A percentile compares a stretch with the other conserved stretches of the same genome.
phyloP scores from a whole-genome alignment of 2,113 vertebrate genomes.

The Indicator maculatus region DNA sequence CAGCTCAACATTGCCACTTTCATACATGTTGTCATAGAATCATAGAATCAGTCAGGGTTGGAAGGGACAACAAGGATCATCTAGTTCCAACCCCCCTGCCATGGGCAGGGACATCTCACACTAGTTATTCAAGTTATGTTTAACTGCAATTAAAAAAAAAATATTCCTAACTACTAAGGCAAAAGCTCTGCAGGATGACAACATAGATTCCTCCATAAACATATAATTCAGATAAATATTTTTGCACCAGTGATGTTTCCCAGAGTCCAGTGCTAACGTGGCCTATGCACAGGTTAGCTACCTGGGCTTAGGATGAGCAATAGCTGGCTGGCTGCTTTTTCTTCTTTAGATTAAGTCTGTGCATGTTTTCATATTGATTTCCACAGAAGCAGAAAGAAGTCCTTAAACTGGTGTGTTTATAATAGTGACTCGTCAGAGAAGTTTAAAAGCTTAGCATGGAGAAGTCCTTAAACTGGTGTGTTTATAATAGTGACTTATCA shows the following conservation, averaged over 20 bases:
- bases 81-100: too few species aligned
- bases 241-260: not conserved
- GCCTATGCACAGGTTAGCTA: not conserved
- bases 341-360: not conserved
- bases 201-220: not conserved
- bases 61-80: too few species aligned
- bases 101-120: too few species aligned
- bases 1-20: not conserved
- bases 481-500: not conserved
- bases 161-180: not conserved
- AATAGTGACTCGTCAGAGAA: not conserved
- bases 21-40: too few species aligned
- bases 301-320: not conserved
- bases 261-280: not conserved
- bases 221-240: not conserved
- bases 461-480: not conserved
- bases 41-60: too few species aligned
- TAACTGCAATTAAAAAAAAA: not conserved
- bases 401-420: constrained; percentile 3
- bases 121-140: not conserved
- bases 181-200: not conserved
- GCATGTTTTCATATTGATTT: constrained; percentile 2
- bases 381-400: not conserved
- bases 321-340: not conserved
- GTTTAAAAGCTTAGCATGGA: not conserved